Conservation (phyloP, 2,797 vertebrate genomes). For the Lindbergichthys nudifrons region DNA sequence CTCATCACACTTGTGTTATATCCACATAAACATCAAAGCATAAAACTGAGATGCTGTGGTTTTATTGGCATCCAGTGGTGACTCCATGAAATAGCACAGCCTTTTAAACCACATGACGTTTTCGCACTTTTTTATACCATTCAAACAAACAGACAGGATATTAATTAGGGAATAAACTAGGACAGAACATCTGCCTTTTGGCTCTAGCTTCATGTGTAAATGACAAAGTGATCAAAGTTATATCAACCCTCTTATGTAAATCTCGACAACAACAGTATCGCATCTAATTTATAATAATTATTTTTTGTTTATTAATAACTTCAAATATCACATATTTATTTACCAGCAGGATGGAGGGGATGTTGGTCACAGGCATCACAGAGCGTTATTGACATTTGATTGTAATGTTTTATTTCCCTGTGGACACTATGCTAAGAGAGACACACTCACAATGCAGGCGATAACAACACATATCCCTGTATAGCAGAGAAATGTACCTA, state of each 20-base stretch:
- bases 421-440: slow-evolving; percentile 9
- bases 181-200: background rate
- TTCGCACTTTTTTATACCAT: background rate
- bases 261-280: background rate
- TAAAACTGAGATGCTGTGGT: background rate
- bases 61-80: too few species aligned
- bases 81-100: background rate
- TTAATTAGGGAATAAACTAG: background rate
- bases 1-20: background rate
- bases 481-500: slow-evolving; percentile 8
- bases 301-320: slow-evolving; percentile 8
- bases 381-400: slow-evolving; percentile 56
- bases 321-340: slow-evolving; percentile 9
- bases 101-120: background rate
- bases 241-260: background rate
- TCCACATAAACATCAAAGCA: background rate
- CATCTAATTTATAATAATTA: background rate
- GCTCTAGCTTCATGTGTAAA: background rate
- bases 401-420: slow-evolving; percentile 46
- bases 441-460: background rate
- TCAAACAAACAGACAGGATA: background rate
- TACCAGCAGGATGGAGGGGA: slow-evolving; percentile 28
- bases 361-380: slow-evolving; percentile 34
- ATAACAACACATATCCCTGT: background rate
- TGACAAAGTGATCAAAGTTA: background rate